Evolutionary conservation across 2,113 vertebrate genomes (phyloP), one percentile per base, ranked within the genome.

Genomic region (Sander vitreus): DNA sequence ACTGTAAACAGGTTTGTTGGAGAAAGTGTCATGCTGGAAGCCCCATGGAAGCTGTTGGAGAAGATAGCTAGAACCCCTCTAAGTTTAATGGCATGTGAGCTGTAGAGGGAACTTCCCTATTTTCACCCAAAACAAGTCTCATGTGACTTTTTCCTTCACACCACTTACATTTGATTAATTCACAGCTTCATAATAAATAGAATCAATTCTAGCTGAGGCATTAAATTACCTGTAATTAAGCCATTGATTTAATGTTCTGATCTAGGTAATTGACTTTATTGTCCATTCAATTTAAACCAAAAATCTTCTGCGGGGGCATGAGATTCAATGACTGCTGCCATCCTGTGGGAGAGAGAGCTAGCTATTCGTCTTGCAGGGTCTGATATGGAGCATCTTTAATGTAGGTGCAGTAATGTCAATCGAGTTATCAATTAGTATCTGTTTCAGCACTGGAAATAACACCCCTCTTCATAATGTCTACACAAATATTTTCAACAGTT

Each of bases 241-340:
- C 90, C 81, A 89, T 81, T 89, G 91, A 94, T 91, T 93, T 71
- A 89, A 83, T 85, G 78, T 89, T 93, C 90, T 85, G 89, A 94
- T 92, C 81, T 88, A 81, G 78, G 79, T 91, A 91, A 94, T 93
- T 92, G 84, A 92, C 92, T 94, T 92, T 92, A 94, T 91, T 94
- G 89, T 92, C 91, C 89, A 93, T 92, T 94, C 39, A 55, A 89
- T 90, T 90, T 80, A 53, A 87, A 88, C 45, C 77, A 9, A 67
- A 86, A 90, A 85, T 88, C 66, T 84, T 58, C 23, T 0, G 51
- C 21, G 9, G 78, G 73, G 39, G 47, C 27, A 16, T 65, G 65
- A 78, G 64, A 76, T 58, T 77, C 81, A 67, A 1, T 72, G 67
- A 69, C 51, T 83, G 73, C 83, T 86, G 85, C 77, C 75, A 63